Conservation (phyloP, 2,888 invertebrate species). For the Habroteleia sp. region DNA sequence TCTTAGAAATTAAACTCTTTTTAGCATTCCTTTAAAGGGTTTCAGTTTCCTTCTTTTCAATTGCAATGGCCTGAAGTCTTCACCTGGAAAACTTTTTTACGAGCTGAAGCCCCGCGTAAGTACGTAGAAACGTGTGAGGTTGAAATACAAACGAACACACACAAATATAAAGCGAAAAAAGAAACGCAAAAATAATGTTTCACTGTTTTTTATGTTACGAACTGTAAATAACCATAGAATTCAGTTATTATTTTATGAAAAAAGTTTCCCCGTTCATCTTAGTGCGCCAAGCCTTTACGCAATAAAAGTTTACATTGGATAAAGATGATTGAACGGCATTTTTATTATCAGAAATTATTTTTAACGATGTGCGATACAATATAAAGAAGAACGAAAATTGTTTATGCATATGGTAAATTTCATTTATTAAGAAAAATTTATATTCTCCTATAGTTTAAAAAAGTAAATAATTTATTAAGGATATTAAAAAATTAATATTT, state of each 20-base stretch:
- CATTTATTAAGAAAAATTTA: too few species aligned
- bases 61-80: conserved; percentile 41
- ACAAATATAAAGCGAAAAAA: conserved; percentile 30
- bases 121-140: conserved; percentile 23
- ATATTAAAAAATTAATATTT: too few species aligned
- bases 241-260: conserved; percentile 21
- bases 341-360: not conserved
- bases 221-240: conserved; percentile 16
- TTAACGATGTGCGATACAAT: too few species aligned
- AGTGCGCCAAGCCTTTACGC: not conserved
- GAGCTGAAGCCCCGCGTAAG: conserved; percentile 50
- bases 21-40: conserved; percentile 31
- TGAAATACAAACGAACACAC: conserved; percentile 34
- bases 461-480: too few species aligned
- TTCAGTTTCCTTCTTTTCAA: conserved; percentile 53
- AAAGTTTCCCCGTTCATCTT: conserved; percentile 9
- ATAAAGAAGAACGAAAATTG: too few species aligned
- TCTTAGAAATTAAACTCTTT: conserved; percentile 29
- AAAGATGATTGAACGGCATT: conserved; percentile 8
- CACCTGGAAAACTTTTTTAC: conserved; percentile 48
- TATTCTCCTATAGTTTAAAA: too few species aligned
- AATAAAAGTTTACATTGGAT: conserved; percentile 8
- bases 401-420: too few species aligned
- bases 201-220: conserved; percentile 21
- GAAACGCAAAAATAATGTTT: conserved; percentile 26